Conservation (phyloP, 1,140 invertebrate genomes). For the Lycorma delicatula region DNA sequence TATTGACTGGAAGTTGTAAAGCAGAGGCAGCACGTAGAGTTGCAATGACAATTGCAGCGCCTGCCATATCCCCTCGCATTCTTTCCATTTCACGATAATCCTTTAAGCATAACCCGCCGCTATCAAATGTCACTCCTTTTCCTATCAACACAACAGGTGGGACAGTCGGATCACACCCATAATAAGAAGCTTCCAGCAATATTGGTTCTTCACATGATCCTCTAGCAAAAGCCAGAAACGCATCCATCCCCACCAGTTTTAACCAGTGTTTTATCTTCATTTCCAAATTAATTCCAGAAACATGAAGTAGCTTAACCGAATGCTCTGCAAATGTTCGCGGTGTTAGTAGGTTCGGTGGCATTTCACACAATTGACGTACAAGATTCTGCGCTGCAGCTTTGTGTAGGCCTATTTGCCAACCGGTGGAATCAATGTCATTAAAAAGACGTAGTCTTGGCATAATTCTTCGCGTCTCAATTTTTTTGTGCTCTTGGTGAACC, state of each 20-base stretch:
- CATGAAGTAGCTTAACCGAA: constrained; percentile 40
- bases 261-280: constrained; percentile 48
- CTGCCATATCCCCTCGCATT: constrained; percentile 60
- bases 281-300: constrained; percentile 41
- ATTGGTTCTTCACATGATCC: constrained; percentile 53
- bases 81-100: constrained; percentile 45
- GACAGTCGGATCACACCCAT: constrained; percentile 38
- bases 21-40: constrained; percentile 43
- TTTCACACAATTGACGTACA: constrained; percentile 50
- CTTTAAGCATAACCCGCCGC: constrained; percentile 56
- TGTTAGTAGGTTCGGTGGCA: constrained; percentile 54
- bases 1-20: constrained; percentile 48
- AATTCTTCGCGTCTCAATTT: constrained; percentile 33
- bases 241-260: constrained; percentile 49
- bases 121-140: constrained; percentile 58
- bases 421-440: constrained; percentile 37
- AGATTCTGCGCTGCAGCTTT: constrained; percentile 54
- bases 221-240: constrained; percentile 50
- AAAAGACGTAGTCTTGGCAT: constrained; percentile 23
- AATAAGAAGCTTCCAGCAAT: constrained; percentile 50
- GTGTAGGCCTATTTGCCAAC: constrained; percentile 47
- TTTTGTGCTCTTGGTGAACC: constrained; percentile 45
- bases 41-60: constrained; percentile 50
- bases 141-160: constrained; percentile 39
- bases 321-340: constrained; percentile 49